Percentiles rank a stretch among this genome's conserved stretches.
phyloP scores from a whole-genome alignment of 2,888 invertebrate genomes.

The Microplitis manilae region DNA sequence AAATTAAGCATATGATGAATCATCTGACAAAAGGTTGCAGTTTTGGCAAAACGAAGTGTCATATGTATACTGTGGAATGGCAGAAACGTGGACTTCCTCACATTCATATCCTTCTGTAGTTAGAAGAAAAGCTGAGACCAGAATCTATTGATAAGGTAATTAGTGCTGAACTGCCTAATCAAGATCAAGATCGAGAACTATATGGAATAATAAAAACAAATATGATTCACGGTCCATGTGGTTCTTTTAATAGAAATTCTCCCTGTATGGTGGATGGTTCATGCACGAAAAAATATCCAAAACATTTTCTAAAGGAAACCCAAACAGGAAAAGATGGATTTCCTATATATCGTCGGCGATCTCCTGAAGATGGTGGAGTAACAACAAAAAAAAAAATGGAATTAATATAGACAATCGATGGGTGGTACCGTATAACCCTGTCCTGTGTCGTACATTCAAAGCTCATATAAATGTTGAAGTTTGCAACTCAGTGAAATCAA shows the following conservation, averaged over 20 bases:
- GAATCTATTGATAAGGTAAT: conserved; percentile 48
- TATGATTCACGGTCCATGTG: conserved; percentile 71
- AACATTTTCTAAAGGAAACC: conserved; percentile 53
- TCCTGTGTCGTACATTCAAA: conserved; percentile 50
- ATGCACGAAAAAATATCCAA: conserved; percentile 54
- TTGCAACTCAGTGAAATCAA: conserved; percentile 52
- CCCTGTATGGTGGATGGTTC: conserved; percentile 46
- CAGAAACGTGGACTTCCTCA: conserved; percentile 60
- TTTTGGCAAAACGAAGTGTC: conserved; percentile 54
- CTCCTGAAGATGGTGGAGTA: conserved; percentile 53
- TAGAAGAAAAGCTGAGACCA: conserved; percentile 37
- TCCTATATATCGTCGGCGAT: conserved; percentile 59
- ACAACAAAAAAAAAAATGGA: conserved; percentile 52
- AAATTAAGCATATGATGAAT: conserved; percentile 46
- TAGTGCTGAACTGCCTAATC: conserved; percentile 51
- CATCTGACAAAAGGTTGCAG: conserved; percentile 49
- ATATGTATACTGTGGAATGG: conserved; percentile 61
- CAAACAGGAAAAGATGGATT: conserved; percentile 61
- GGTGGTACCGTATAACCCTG: conserved; percentile 54
- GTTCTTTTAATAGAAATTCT: conserved; percentile 59
- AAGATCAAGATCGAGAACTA: conserved; percentile 48
- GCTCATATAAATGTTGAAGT: conserved; percentile 18
- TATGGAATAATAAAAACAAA: conserved; percentile 61
- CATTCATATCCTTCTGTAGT: conserved; percentile 55
- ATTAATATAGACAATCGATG: conserved; percentile 54